Evolutionary conservation across 2,797 vertebrate genomes (phyloP), one percentile per base, ranked within the genome.

Genomic region (Bryconaethiops microstoma): DNA sequence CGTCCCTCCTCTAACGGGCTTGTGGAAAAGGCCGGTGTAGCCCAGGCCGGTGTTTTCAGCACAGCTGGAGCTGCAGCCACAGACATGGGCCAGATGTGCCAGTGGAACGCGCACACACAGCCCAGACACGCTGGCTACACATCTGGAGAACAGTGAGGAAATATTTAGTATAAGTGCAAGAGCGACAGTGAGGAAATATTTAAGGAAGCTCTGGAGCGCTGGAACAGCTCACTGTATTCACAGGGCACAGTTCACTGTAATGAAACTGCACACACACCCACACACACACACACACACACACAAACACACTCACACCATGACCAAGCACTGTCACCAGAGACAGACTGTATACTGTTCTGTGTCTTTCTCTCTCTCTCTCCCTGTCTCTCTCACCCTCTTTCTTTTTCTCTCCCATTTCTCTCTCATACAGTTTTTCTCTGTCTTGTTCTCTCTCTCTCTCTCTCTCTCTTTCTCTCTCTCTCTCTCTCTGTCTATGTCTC

Each of bases 81-180:
- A 94, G 95, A 97, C 96, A 91, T 94, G 92, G 95, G 95, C 95
- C 96, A 97, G 95, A 96, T 97, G 96, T 93, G 90, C 83, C 67
- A 82, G 93, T 95, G 94, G 93, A 96, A 95, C 95, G 95, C 92
- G 93, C 91, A 88, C 90, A 88, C 93, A 88, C 93, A 93, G 88
- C 91, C 90, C 74, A 2, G 87, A 76, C 54, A 89, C 17, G 89
- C 40, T 69, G 95, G 91, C 91, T 93, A 93, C 94, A 93, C 95
- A 95, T 95, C 95, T 94, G 95, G 95, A 90, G 91, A 93, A 95
- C 93, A 92, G 94, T 91, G 87, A 88, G 91, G 92, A 92, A 79
- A 83, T 77, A 82, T 78, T 86, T 88, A 94, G 93, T 93, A 91
- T 88, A 88, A 19, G 92, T 91, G 90, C 14, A 7, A 10, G 17